Evolutionary conservation across 2,113 vertebrate species (phyloP), one percentile per base, ranked within the genome.

Genomic region (Gallinago media): DNA sequence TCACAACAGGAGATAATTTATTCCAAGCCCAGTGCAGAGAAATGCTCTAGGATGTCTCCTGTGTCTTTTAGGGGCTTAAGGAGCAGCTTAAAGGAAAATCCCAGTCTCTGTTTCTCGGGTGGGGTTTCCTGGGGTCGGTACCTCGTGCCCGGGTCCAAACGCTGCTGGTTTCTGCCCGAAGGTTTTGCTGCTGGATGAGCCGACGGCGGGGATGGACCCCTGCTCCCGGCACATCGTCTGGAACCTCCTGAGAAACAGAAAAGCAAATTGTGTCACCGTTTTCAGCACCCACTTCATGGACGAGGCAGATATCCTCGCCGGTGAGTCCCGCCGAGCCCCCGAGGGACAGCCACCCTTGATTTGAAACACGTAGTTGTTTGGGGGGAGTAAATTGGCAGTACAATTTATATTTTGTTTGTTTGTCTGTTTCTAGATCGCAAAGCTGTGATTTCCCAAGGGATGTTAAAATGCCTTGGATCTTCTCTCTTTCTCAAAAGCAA

Each of bases 231-330:
- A 99, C 95, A 98, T 99, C 76, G 98, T 99, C 42, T 99, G 99
- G 99, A 98, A 99, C 66, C 98, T 99, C 92, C 98, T 99, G 96
- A 99, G 98, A 95, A 98, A 89, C 85, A 98, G 98, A 50, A 98
- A 98, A 32, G 97, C 98, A 0, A 97, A 96, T 55, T 72, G 98
- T 0, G 99, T 99, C 65, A 99, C 98, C 0, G 99, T 99, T 9
- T 98, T 99, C 94, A 99, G 98, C 96, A 99, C 99, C 5, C 99
- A 99, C 96, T 99, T 99, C 97, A 99, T 99, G 99, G 99, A 99
- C 15, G 99, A 99, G 97, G 99, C 99, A 0, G 99, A 99, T 94
- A 99, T 99, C 85, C 98, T 99, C 3, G 99, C 99, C 46, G 99
- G 99, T 99, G 93, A 94, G 97, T 49, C 54, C 85, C 74, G 54